phyloP scores from a whole-genome alignment of 2,888 invertebrate species.

The Parelbella ahira region DNA sequence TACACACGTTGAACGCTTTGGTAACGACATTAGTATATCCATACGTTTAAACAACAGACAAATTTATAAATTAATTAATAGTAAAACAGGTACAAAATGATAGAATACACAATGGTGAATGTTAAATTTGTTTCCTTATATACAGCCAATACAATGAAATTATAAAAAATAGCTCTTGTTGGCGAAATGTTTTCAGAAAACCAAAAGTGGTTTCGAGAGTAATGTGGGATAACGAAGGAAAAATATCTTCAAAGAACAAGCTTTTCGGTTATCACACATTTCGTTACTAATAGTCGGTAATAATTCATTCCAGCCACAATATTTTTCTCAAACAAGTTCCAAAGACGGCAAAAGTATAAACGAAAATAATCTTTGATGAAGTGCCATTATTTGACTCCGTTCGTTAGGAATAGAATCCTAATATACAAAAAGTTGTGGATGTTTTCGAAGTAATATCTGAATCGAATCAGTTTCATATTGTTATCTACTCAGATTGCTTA shows the following conservation, averaged over 20 bases:
- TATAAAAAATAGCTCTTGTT: no score
- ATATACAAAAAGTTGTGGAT: no score
- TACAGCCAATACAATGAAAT: no score
- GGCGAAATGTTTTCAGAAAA: no score
- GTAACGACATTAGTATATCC: slow-evolving; percentile 15
- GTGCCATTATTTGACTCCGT: slow-evolving; percentile 45
- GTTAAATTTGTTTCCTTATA: no score
- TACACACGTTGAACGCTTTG: slow-evolving; percentile 28
- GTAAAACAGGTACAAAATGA: slow-evolving; percentile 9
- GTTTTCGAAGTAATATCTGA: no score
- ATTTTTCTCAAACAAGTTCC: slow-evolving; percentile 53
- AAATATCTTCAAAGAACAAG: slow-evolving; percentile 32
- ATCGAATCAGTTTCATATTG: slow-evolving; percentile 31
- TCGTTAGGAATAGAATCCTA: slow-evolving; percentile 42
- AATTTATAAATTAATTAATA: slow-evolving; percentile 5
- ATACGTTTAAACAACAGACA: slow-evolving; percentile 1
- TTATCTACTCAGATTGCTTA: slow-evolving; percentile 29
- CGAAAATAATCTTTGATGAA: slow-evolving; percentile 40
- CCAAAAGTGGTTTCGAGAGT: no score
- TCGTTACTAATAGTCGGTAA: slow-evolving; percentile 60
- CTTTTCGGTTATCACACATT: slow-evolving; percentile 63
- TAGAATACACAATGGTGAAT: no score
- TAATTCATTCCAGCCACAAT: slow-evolving; percentile 61
- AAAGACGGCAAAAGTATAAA: slow-evolving; percentile 48
- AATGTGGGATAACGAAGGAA: no score